Base-by-base conservation (phyloP, 2,888 invertebrate genomes). In the Lysandra bellargus region DNA sequence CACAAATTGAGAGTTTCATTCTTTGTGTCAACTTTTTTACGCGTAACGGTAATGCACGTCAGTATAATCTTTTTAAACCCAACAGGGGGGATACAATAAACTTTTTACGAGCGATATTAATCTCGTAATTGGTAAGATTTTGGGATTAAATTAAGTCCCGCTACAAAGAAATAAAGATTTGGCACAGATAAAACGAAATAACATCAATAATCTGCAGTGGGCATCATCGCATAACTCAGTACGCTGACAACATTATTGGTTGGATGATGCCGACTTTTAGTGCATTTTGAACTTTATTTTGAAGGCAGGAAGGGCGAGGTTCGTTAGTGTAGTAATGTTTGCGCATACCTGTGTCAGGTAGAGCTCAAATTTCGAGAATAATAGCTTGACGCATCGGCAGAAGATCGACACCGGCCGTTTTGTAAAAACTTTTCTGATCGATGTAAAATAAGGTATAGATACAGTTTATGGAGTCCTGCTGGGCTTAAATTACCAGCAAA, bases 271-370 rank as follows among this genome's bases (percentile, higher is more conserved):
- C 78, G 64, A 17, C 14, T 1, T 49, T 60, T 78, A 78, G n/a
- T 37, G 37, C 33, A 78, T 53, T 72, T 64, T 72, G 30, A 53
- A 78, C 72, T 53, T 78, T 78, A 72, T 78, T 72, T 9, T 64
- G 30, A n/a, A 4, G 12, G 61, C 49, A 75, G 37, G 30, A 75
- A 61, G 17, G 30, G 40, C n/a, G 23, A 75, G 61, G 14, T 17
- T 79, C 4, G 12, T 14, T 17, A 75, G 64, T 49, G 30, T 6
- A 33, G 40, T 33, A 0, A n/a, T 80, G 80, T 79, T 79, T 79
- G 80, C 74, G 78, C 80, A 80, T 80, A 74, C 80, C 79, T 78
- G 37, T 61, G 78, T 78, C 80, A 80, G 80, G 80, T 80, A 80
- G 78, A 80, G 73, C 5, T 79, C 77, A 37, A 79, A 74, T 77